Percentiles rank a stretch among this genome's conserved stretches.
phyloP scores from a whole-genome alignment of 1,140 invertebrate species.

The Sitophilus oryzae region DNA sequence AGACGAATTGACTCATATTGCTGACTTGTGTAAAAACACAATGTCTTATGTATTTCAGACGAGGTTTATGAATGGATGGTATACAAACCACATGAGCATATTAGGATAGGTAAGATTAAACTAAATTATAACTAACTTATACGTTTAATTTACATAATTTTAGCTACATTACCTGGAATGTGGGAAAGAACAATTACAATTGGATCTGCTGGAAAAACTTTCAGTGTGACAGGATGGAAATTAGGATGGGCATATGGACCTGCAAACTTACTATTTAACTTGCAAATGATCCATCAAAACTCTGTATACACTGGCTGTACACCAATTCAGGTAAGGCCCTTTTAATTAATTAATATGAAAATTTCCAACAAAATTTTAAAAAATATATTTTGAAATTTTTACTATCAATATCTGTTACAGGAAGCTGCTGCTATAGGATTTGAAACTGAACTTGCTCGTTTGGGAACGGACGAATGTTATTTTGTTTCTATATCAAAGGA shows the following conservation, averaged over 20 bases:
- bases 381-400: not conserved
- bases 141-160: slow-evolving; percentile 13
- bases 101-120: slow-evolving; percentile 37
- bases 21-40: slow-evolving; percentile 86
- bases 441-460: slow-evolving; percentile 73
- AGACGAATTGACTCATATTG: slow-evolving; percentile 72
- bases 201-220: slow-evolving; percentile 96
- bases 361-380: slow-evolving; percentile 5
- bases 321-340: slow-evolving; percentile 62
- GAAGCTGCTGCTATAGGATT: slow-evolving; percentile 90
- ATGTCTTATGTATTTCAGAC: slow-evolving; percentile 87
- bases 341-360: not conserved
- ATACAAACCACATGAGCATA: slow-evolving; percentile 77
- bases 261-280: slow-evolving; percentile 66
- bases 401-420: slow-evolving; percentile 8
- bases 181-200: slow-evolving; percentile 96
- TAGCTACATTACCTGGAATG: slow-evolving; percentile 92
- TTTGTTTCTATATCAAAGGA: slow-evolving; percentile 73
- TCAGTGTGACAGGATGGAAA: slow-evolving; percentile 97
- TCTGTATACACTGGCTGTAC: slow-evolving; percentile 87
- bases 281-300: slow-evolving; percentile 90
- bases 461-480: slow-evolving; percentile 77
- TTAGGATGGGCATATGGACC: slow-evolving; percentile 93
- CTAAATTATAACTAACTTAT: slow-evolving; percentile 62
- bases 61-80: slow-evolving; percentile 99